Evolutionary conservation across 2,797 vertebrate species (phyloP), one percentile per base, ranked within the genome.

Genomic region (Microctenopoma steveboyesi): DNA sequence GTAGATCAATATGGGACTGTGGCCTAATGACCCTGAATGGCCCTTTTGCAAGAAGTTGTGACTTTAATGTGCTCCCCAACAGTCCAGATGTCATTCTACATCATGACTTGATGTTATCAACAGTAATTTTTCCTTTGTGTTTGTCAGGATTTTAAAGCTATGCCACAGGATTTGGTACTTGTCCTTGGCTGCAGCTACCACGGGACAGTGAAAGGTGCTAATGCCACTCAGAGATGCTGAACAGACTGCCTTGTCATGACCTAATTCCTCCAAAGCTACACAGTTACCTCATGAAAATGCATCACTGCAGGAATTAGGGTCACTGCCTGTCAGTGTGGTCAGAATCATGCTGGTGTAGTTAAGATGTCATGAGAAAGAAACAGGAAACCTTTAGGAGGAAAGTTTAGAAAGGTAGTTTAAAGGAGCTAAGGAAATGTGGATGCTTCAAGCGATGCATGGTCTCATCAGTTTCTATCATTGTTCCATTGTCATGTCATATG

Each of bases 281-380:
- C 84, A 88, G 81, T 88, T 87, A 87, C 74, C 60, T 68, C 43
- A 77, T 89, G 81, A 88, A 88, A 84, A 85, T 79, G 77, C 84
- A 73, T 69, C 37, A 25, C 62, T 76, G 61, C 45, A 72, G 69
- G 80, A 89, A 86, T 86, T 82, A 82, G 55, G 88, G 89, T 86
- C 84, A 83, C 57, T 61, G 63, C 64, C 72, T 84, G 82, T 85
- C 78, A 59, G 72, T 72, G 22, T 54, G 37, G 47, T 58, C 50
- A 69, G 52, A 62, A 74, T 81, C 78, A 78, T 77, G 68, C 69
- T 60, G 58, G 47, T 65, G 45, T 68, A 58, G 43, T 76, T 59
- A 16, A 48, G 63, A 33, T 77, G 16, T n/a, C 7, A 51, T 35
- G 47, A 74, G 49, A 52, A 56, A 43, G 9, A 45, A 55, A 51